phyloP scores from a whole-genome alignment of 1,140 invertebrate species.

The Calosoma granatense region DNA sequence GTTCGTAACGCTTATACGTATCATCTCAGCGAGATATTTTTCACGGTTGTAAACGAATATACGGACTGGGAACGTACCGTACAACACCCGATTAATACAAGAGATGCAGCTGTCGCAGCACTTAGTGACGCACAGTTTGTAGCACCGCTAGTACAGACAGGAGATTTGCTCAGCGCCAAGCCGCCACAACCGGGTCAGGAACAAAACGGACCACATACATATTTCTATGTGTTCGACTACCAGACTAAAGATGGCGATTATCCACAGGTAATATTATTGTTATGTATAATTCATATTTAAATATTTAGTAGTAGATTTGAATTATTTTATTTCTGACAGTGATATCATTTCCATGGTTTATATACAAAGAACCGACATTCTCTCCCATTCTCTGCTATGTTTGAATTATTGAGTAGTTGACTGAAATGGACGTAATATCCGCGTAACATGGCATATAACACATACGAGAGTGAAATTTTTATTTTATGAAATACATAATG shows the following conservation, averaged over 20 bases:
- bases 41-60: constrained; percentile 93
- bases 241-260: constrained; percentile 87
- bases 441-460: too few relatives aligned
- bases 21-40: constrained; percentile 94
- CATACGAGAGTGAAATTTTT: too few relatives aligned
- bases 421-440: too few relatives aligned
- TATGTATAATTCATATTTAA: not conserved
- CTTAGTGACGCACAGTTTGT: constrained; percentile 88
- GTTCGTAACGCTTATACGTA: constrained; percentile 88
- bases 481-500: too few relatives aligned
- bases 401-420: too few relatives aligned
- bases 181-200: constrained; percentile 37
- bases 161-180: constrained; percentile 58
- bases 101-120: constrained; percentile 85
- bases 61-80: constrained; percentile 92
- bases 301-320: too few relatives aligned
- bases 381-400: too few relatives aligned
- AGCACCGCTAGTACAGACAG: constrained; percentile 72
- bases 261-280: constrained; percentile 55
- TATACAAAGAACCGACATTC: too few relatives aligned
- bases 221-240: constrained; percentile 90
- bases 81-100: constrained; percentile 81
- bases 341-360: too few relatives aligned
- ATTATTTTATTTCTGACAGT: too few relatives aligned
- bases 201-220: constrained; percentile 53